A percentile compares a stretch with the other conserved stretches of the same genome.
Evolutionary conservation across 2,113 vertebrate genomes (phyloP).

Genomic region (Chiloscyllium plagiosum): DNA sequence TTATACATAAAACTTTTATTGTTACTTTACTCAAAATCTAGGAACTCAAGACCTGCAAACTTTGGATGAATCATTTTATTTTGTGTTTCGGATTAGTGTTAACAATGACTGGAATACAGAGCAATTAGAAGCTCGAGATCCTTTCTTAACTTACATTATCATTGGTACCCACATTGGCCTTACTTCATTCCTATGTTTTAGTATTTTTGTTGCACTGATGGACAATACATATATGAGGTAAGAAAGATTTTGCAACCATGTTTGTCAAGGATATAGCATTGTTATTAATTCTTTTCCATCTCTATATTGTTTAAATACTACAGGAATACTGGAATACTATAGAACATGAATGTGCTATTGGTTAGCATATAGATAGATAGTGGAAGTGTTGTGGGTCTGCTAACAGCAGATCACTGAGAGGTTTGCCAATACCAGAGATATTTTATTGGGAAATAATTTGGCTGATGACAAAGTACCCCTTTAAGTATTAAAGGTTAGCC

Average conservation of each 20-base stretch:
- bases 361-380: too few species aligned
- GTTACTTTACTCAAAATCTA: neutral
- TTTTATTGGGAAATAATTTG: too few species aligned
- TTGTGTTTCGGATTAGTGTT: conserved; percentile 32
- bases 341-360: too few species aligned
- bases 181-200: conserved; percentile 12
- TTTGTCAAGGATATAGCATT: neutral
- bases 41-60: neutral
- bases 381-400: too few species aligned
- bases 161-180: neutral
- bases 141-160: neutral
- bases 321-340: neutral
- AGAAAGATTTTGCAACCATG: neutral
- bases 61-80: neutral
- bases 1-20: neutral
- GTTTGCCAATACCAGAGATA: too few species aligned
- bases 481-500: too few species aligned
- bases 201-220: neutral
- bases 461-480: too few species aligned
- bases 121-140: neutral
- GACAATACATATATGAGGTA: neutral
- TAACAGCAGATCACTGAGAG: too few species aligned
- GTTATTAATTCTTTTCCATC: neutral
- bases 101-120: neutral
- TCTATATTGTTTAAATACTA: neutral